These are phyloP conservation scores for Sitobion miscanthi DNA, from an alignment of 1,140 invertebrate genomes.

Conservation along the genomic window DNA sequence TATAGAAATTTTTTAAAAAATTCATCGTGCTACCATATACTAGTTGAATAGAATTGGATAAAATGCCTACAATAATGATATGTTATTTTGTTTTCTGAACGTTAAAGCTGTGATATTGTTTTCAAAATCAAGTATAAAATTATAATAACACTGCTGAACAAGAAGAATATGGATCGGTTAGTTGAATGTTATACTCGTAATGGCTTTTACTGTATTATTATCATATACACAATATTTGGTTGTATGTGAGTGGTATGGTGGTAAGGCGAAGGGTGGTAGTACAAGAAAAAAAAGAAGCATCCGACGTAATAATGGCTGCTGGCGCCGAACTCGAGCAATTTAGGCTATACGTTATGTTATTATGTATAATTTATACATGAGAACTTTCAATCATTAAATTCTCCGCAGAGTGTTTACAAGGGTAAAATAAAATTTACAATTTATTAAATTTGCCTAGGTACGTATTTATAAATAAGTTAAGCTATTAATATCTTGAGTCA, in stretches of 20 bases:
- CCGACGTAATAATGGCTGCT: slow-evolving; percentile 1
- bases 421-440: not conserved
- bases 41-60: not conserved
- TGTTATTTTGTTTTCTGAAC: not conserved
- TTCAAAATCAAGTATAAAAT: not conserved
- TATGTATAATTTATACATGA: slow-evolving; percentile 4
- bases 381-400: slow-evolving; percentile 15
- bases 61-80: not conserved
- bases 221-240: not conserved
- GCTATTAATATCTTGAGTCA: no score
- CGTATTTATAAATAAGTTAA: not conserved
- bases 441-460: not conserved
- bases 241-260: not conserved
- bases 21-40: not conserved
- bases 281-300: not conserved
- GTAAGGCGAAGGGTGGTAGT: not conserved
- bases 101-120: not conserved
- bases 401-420: not conserved
- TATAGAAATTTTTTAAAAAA: not conserved
- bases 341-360: slow-evolving; percentile 20
- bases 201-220: slow-evolving; percentile 28
- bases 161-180: not conserved
- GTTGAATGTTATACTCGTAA: not conserved
- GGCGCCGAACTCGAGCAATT: slow-evolving; percentile 42
- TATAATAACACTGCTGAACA: not conserved